Evolutionary conservation across 1,140 invertebrate genomes (phyloP).

Genomic region (Bombus polaris): DNA sequence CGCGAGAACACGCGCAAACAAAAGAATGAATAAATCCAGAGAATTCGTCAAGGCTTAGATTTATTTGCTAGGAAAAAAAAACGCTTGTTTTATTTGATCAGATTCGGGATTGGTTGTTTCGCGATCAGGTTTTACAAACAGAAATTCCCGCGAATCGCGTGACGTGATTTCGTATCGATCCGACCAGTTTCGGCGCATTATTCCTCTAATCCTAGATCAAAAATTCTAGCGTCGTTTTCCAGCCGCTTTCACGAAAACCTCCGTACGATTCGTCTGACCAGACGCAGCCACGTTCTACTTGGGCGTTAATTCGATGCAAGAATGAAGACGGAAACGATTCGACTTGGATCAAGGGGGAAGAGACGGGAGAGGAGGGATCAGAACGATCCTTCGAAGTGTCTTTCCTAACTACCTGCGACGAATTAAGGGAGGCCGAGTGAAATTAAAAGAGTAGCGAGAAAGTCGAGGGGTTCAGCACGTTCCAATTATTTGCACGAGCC

Average conservation of each 20-base stretch:
- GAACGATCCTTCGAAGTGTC: slow-evolving; percentile 54
- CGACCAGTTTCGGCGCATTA: no score
- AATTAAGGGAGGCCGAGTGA: slow-evolving; percentile 69
- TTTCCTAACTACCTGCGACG: slow-evolving; percentile 69
- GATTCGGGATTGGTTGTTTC: not conserved
- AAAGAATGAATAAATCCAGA: not conserved
- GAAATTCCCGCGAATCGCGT: not conserved
- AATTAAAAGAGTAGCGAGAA: slow-evolving; percentile 68
- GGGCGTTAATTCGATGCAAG: slow-evolving; percentile 56
- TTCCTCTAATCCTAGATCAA: slow-evolving; percentile 14
- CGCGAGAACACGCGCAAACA: not conserved
- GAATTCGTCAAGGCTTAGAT: not conserved
- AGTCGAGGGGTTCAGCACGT: slow-evolving; percentile 69
- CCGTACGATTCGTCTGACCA: slow-evolving; percentile 22
- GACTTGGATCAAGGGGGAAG: not conserved
- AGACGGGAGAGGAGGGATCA: not conserved
- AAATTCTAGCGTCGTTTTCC: not conserved
- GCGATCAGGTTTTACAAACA: slow-evolving; percentile 1
- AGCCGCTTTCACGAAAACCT: slow-evolving; percentile 10
- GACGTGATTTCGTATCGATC: slow-evolving; percentile 8
- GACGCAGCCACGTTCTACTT: slow-evolving; percentile 27
- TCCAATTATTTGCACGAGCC: slow-evolving; percentile 73
- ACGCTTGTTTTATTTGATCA: not conserved
- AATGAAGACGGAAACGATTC: slow-evolving; percentile 24
- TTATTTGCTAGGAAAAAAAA: not conserved